A percentile compares a stretch with the other conserved stretches of the same genome.
phyloP scores from a whole-genome alignment of 2,113 vertebrate genomes.

The Puma concolor region DNA sequence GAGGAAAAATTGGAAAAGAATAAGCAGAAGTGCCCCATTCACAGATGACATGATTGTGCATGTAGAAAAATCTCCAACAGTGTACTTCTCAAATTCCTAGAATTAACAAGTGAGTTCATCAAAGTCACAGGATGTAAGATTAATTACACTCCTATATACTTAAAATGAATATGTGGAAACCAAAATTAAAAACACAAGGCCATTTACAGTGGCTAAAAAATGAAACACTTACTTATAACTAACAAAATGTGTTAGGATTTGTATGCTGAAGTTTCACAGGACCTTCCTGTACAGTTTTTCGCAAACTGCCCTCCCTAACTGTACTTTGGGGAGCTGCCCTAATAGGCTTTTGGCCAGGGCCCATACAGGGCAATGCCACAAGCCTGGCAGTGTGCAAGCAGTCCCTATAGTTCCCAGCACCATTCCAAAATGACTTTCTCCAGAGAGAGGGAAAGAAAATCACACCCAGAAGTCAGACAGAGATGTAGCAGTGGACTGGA shows the following conservation, averaged over 20 bases:
- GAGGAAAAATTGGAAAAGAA: neutral
- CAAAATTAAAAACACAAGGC: neutral
- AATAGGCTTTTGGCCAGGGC: neutral
- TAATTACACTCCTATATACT: neutral
- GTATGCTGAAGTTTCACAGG: neutral
- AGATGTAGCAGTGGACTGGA: neutral
- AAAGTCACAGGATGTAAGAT: neutral
- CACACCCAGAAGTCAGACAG: neutral
- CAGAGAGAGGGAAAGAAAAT: neutral
- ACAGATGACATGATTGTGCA: neutral
- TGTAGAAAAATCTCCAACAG: neutral
- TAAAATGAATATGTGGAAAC: neutral
- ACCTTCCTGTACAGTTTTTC: neutral
- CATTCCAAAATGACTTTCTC: neutral
- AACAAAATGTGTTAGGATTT: neutral
- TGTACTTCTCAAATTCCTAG: neutral
- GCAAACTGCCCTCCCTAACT: neutral
- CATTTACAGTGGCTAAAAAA: neutral
- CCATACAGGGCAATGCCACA: neutral
- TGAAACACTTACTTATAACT: neutral
- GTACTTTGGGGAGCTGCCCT: neutral
- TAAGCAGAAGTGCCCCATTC: neutral
- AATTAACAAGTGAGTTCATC: neutral
- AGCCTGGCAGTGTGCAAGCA: neutral
- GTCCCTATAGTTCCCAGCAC: neutral